Evolutionary conservation across 2,113 vertebrate genomes (phyloP).

Genomic region (Coturnix japonica): DNA sequence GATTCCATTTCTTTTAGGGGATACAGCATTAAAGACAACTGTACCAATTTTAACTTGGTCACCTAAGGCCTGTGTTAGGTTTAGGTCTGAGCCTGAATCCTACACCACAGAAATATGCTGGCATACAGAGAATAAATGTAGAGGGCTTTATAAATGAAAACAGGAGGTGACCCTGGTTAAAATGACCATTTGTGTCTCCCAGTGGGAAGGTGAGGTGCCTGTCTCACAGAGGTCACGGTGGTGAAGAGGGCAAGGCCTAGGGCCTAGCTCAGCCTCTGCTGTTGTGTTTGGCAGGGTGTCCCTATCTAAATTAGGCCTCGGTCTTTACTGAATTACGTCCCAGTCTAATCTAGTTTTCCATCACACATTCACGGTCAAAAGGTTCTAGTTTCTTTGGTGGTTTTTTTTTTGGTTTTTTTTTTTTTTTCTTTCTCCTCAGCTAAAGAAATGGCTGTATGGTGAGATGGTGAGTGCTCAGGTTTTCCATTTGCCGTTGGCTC

Average conservation of each 20-base stretch:
- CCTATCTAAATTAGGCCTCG: neutral
- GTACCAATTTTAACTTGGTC: neutral
- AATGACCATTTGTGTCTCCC: neutral
- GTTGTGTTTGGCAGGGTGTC: neutral
- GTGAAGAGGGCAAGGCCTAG: neutral
- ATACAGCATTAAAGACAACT: neutral
- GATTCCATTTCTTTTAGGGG: neutral
- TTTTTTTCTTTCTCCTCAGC: neutral
- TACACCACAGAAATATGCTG: neutral
- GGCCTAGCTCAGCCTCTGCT: neutral
- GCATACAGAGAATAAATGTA: neutral
- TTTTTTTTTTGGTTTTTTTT: neutral
- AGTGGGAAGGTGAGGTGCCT: neutral
- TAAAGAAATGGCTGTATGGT: neutral
- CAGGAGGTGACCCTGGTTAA: no score
- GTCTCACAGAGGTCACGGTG: neutral
- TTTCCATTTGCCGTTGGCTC: slow-evolving; percentile 6
- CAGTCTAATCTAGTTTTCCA: neutral
- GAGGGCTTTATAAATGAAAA: neutral
- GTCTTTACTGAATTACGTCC: neutral
- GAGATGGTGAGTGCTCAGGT: slow-evolving; percentile 19
- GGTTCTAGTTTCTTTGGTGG: neutral
- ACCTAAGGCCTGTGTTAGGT: fast-evolving
- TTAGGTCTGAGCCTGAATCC: neutral
- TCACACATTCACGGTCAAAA: slow-evolving; percentile 6